A percentile compares a stretch with the other conserved stretches of the same genome.
Evolutionary conservation across 2,888 invertebrate genomes (phyloP).

Genomic region (Fragum whitleyi): DNA sequence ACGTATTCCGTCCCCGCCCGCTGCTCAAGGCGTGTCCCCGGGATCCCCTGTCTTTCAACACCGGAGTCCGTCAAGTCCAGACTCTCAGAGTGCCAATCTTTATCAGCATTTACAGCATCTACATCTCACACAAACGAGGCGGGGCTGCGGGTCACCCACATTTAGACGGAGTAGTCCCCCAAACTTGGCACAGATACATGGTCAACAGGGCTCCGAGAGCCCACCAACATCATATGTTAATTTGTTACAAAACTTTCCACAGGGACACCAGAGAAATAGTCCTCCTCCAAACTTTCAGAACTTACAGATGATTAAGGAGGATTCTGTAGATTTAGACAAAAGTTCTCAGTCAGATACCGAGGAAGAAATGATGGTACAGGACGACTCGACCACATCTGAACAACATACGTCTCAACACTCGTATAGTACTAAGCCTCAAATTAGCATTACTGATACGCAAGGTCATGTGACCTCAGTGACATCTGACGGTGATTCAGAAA

Average conservation of each 20-base stretch:
- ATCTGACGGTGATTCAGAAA: conserved; percentile 68
- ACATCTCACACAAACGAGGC: conserved; percentile 82
- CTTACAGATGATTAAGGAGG: conserved; percentile 85
- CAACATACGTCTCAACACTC: conserved; percentile 63
- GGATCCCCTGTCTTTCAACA: conserved; percentile 72
- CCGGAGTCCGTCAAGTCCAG: conserved; percentile 70
- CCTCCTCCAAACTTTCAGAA: conserved; percentile 84
- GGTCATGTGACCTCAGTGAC: conserved; percentile 87
- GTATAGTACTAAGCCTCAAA: conserved; percentile 89
- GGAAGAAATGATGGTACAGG: conserved; percentile 67
- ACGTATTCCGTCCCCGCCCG: conserved; percentile 77
- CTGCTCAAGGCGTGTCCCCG: conserved; percentile 57
- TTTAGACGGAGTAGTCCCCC: conserved; percentile 67
- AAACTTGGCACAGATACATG: conserved; percentile 44
- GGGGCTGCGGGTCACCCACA: conserved; percentile 60
- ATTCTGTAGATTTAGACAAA: conserved; percentile 72
- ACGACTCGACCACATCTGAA: conserved; percentile 20
- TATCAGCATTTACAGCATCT: conserved; percentile 86
- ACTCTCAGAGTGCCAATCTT: conserved; percentile 83
- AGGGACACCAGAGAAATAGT: conserved; percentile 77
- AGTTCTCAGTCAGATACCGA: conserved; percentile 65
- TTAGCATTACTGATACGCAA: conserved; percentile 95
- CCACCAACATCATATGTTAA: conserved; percentile 72
- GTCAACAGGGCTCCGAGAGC: conserved; percentile 72
- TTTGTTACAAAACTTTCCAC: conserved; percentile 70